These are phyloP conservation scores for Pardalotus punctatus DNA, from an alignment of 2,113 vertebrate genomes.

Conservation along the genomic window DNA sequence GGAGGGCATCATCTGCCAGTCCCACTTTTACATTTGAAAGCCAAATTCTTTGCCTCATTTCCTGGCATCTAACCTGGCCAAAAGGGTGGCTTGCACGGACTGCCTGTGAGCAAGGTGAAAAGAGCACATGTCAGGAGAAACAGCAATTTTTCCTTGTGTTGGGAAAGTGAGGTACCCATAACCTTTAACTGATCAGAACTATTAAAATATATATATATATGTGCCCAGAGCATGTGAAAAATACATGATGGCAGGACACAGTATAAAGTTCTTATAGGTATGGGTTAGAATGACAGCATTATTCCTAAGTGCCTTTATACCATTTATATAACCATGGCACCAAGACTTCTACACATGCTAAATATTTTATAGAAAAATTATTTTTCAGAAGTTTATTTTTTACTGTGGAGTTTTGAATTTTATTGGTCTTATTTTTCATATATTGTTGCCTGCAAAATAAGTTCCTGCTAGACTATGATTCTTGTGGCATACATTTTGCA, in stretches of 20 bases:
- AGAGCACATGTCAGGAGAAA: neutral
- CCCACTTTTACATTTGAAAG: neutral
- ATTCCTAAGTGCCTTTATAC: neutral
- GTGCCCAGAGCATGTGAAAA: neutral
- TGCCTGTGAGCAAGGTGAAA: neutral
- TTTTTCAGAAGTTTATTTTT: neutral
- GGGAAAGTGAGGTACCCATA: neutral
- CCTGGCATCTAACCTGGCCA: neutral
- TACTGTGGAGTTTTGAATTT: neutral
- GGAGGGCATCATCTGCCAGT: neutral
- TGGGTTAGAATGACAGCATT: neutral
- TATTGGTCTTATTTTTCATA: neutral
- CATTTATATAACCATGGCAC: neutral
- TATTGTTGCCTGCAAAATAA: neutral
- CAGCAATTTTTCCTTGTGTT: neutral
- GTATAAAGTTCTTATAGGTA: neutral
- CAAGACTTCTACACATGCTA: neutral
- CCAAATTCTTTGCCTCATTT: neutral
- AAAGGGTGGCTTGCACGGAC: neutral
- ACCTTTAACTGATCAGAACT: neutral
- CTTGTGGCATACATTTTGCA: neutral
- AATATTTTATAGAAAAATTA: neutral
- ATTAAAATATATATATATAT: neutral
- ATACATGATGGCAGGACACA: neutral
- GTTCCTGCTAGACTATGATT: neutral